Conservation (phyloP, 2,113 vertebrate species). For the Calonectris borealis region DNA sequence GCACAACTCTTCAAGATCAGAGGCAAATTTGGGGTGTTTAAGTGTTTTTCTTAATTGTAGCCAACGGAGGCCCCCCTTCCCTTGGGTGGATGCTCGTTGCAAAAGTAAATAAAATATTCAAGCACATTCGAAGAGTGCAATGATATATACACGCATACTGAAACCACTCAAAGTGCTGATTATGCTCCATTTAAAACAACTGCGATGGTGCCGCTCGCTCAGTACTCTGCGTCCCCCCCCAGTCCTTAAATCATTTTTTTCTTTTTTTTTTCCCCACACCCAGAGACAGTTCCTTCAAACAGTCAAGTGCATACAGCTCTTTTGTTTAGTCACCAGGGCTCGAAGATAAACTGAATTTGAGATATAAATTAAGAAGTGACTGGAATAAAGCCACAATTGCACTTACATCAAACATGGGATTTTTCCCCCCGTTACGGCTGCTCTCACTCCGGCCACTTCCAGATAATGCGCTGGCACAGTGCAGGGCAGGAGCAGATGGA, state of each 20-base stretch:
- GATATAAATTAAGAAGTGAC: slow-evolving; percentile 49
- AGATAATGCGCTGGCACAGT: slow-evolving; percentile 48
- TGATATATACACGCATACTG: accelerated
- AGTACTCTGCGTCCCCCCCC: background rate
- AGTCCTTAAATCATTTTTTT: background rate
- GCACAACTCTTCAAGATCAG: background rate
- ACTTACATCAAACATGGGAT: slow-evolving; percentile 49
- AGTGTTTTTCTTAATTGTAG: background rate
- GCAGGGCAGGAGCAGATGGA: slow-evolving; percentile 48
- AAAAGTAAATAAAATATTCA: background rate
- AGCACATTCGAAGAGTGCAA: background rate
- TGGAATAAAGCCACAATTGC: slow-evolving; percentile 59
- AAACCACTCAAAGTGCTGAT: background rate
- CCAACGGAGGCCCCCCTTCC: background rate
- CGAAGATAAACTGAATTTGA: slow-evolving; percentile 48
- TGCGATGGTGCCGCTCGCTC: background rate
- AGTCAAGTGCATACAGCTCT: slow-evolving; percentile 35
- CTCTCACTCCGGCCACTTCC: slow-evolving; percentile 14
- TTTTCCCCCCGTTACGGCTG: slow-evolving; percentile 2
- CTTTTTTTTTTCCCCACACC: background rate
- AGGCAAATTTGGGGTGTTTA: background rate
- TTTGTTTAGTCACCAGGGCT: slow-evolving; percentile 52
- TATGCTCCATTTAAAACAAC: background rate
- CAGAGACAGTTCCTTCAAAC: slow-evolving; percentile 61
- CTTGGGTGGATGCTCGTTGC: background rate